These are phyloP conservation scores for Vanessa atalanta DNA, from an alignment of 1,140 invertebrate species.

Conservation along the genomic window DNA sequence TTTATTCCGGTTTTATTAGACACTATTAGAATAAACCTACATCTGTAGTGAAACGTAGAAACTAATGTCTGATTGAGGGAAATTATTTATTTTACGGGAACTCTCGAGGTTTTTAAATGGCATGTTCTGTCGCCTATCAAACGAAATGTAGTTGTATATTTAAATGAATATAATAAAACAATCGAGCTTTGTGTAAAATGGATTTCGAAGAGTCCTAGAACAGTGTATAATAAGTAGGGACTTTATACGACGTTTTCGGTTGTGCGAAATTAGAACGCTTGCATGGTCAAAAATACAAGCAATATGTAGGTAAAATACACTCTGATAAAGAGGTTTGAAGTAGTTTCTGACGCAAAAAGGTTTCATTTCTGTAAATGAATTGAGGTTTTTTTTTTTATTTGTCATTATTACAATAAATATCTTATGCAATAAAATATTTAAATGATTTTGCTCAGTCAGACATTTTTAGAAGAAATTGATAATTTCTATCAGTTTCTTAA, in stretches of 20 bases:
- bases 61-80: constrained; percentile 28
- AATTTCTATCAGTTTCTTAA: constrained; percentile 49
- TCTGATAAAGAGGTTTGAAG: no score
- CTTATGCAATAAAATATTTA: not conserved
- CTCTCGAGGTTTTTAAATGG: not conserved
- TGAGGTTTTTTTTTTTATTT: no score
- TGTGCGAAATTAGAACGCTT: no score
- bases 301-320: no score
- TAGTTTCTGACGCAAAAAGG: no score
- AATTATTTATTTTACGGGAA: not conserved
- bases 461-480: constrained; percentile 25
- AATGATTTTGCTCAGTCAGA: constrained; percentile 41
- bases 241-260: no score
- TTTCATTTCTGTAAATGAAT: no score
- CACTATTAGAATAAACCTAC: constrained; percentile 33
- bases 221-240: not conserved
- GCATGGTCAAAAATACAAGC: no score
- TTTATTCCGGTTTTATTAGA: constrained; percentile 32
- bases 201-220: not conserved
- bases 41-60: constrained; percentile 30
- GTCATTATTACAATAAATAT: no score
- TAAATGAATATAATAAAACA: not conserved
- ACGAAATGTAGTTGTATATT: not conserved
- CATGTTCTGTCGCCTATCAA: no score
- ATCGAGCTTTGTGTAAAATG: not conserved